phyloP scores from a whole-genome alignment of 2,888 invertebrate genomes.

The Diarsia dahlii region DNA sequence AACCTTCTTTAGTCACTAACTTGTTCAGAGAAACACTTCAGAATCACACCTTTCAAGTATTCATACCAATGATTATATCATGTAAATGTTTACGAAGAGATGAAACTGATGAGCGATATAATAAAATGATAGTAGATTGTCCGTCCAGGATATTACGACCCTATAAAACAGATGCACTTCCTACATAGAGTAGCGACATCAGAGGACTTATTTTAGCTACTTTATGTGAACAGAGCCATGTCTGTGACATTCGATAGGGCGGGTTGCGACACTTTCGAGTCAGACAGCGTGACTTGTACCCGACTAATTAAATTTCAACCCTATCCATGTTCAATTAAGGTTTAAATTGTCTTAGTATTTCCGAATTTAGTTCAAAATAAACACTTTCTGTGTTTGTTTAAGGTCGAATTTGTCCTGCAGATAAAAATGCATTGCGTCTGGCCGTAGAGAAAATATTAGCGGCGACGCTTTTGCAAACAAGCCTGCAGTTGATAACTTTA shows the following conservation, averaged over 20 bases:
- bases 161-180: conserved; percentile 80
- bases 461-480: conserved; percentile 74
- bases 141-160: conserved; percentile 72
- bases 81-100: conserved; percentile 45
- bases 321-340: conserved; percentile 62
- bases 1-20: conserved; percentile 11
- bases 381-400: conserved; percentile 70
- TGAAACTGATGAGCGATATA: conserved; percentile 51
- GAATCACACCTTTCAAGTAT: neutral
- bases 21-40: conserved; percentile 27
- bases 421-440: conserved; percentile 68
- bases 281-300: conserved; percentile 63
- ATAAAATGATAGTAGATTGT: conserved; percentile 74
- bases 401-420: conserved; percentile 75
- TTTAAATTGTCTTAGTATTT: conserved; percentile 54
- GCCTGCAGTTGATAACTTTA: conserved; percentile 79
- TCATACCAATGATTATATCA: conserved; percentile 30
- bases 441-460: conserved; percentile 75
- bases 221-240: conserved; percentile 81
- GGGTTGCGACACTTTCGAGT: conserved; percentile 80
- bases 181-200: conserved; percentile 77
- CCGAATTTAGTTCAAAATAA: conserved; percentile 73
- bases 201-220: conserved; percentile 85
- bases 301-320: conserved; percentile 68
- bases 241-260: conserved; percentile 84